Evolutionary conservation across 2,888 invertebrate species (phyloP).

Genomic region (Aphidius colemani): DNA sequence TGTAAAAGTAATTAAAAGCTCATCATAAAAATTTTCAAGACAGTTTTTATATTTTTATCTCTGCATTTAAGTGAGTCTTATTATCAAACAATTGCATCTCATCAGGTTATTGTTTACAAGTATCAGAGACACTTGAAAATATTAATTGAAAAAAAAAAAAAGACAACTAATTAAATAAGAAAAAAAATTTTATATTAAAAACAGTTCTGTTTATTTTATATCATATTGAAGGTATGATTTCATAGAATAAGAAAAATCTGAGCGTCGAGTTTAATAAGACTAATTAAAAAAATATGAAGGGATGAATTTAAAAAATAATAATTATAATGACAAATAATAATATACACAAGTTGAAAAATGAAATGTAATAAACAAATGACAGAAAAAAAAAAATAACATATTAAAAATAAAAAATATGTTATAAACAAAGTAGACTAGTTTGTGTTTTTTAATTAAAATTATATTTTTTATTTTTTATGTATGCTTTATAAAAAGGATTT

Average conservation of each 20-base stretch:
- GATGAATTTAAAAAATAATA: slow-evolving; percentile 1
- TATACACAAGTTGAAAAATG: slow-evolving; percentile 9
- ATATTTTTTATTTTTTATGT: slow-evolving; percentile 6
- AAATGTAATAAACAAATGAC: slow-evolving; percentile 11
- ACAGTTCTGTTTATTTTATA: too few species aligned
- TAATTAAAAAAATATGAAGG: neutral
- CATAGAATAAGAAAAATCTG: neutral
- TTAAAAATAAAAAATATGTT: slow-evolving; percentile 8
- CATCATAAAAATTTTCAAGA: too few species aligned
- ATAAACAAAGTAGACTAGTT: slow-evolving; percentile 28
- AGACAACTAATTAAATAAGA: too few species aligned
- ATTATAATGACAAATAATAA: slow-evolving; percentile 13
- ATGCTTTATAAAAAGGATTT: neutral
- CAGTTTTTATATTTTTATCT: too few species aligned
- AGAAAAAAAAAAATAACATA: slow-evolving; percentile 1
- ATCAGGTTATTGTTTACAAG: too few species aligned
- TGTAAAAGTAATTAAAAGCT: too few species aligned
- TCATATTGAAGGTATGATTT: too few species aligned
- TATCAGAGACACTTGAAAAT: too few species aligned
- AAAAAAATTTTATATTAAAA: too few species aligned
- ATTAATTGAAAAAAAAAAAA: too few species aligned
- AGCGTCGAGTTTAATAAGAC: neutral
- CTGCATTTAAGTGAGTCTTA: too few species aligned
- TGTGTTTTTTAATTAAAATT: slow-evolving; percentile 30
- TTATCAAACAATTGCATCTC: too few species aligned